These are phyloP conservation scores for Zonitis immaculata DNA, from an alignment of 2,888 invertebrate species.

Conservation along the genomic window DNA sequence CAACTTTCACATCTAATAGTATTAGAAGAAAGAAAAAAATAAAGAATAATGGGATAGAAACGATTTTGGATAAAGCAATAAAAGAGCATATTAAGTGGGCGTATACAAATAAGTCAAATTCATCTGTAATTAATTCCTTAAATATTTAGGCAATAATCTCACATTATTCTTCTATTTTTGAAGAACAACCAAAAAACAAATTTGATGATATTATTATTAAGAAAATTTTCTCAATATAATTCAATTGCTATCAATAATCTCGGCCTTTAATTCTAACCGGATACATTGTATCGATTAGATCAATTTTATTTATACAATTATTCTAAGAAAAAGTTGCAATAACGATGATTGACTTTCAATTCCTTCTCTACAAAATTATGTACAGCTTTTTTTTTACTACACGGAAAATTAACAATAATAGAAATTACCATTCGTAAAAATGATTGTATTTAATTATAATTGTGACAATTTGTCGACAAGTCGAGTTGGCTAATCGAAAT, in stretches of 20 bases:
- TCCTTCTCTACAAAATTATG: not conserved
- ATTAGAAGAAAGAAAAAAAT: not conserved
- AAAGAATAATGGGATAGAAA: not conserved
- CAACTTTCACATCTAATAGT: slow-evolving; percentile 3
- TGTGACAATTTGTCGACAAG: no score
- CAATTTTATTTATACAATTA: slow-evolving; percentile 3
- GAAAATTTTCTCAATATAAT: not conserved
- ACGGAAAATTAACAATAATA: no score
- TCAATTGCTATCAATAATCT: not conserved
- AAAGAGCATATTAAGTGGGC: not conserved
- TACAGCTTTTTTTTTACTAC: not conserved
- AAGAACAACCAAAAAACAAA: no score
- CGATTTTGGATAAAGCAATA: not conserved
- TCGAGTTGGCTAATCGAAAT: no score
- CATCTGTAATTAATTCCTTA: slow-evolving; percentile 9
- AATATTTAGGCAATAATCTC: not conserved
- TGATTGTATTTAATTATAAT: no score
- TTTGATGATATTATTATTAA: not conserved
- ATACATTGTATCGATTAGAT: slow-evolving; percentile 2
- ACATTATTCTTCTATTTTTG: not conserved
- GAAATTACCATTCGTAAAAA: no score
- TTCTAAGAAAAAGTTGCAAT: slow-evolving; percentile 1
- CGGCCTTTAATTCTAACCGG: not conserved
- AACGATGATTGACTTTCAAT: not conserved
- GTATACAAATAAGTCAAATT: not conserved